Evolutionary conservation across 2,113 vertebrate genomes (phyloP), one percentile per base, ranked within the genome.

Genomic region (Amphiprion ocellaris): DNA sequence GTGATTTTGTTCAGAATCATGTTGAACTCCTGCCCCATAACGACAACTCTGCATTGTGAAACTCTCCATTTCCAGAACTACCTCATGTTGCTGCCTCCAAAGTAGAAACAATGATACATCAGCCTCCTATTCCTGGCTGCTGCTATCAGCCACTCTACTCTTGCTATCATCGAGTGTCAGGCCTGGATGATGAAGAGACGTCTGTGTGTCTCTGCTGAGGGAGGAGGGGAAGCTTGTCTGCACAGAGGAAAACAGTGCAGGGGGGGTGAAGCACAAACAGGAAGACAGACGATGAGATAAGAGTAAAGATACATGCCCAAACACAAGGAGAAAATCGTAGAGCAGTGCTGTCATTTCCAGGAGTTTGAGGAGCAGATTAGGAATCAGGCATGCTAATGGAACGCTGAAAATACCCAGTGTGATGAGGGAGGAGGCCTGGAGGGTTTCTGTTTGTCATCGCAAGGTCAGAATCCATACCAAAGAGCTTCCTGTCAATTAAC

Each of bases 401-500:
- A 16, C 75, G 50, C 75, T 75, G 47, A 88, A 88, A 88, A 84
- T 79, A 79, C 39, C 68, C 53, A 3, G 44, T 37, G 67, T 77
- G 71, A 72, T 24, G 74, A 73, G 10, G 17, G 60, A 67, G 39
- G 39, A 53, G 76, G 41, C 50, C 67, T 71, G 74, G 69, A 72
- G 66, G 55, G 24, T 71, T 58, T 78, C 63, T 54, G 74, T 80
- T 78, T 92, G 89, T 94, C 90, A 89, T 60, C 87, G 68, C 54
- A 59, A 75, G 79, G 77, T 84, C 64, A 77, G 52, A 69, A 52
- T 28, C 77, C 68, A 46, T 26, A 50, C 56, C 37, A 28, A 71
- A 79, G 61, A 72, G 80, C 62, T 87, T 89, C 63, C 72, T 86
- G 79, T 71, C n/a, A 61, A 77, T 89, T 92, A 87, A 90, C 85